Evolutionary conservation across 2,888 invertebrate species (phyloP).

Genomic region (Lacanobia wlatinum): DNA sequence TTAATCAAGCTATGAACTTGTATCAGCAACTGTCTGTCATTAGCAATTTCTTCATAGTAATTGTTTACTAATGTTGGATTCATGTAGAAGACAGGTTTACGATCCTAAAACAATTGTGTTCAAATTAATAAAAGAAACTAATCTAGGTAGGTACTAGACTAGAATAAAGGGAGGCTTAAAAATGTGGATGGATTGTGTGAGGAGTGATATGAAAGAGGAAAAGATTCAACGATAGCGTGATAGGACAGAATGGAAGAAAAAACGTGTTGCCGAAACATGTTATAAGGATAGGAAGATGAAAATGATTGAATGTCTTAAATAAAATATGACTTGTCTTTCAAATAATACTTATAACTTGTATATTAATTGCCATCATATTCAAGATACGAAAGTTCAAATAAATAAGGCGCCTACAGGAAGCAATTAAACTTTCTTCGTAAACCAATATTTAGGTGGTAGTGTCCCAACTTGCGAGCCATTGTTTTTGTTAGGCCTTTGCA

Average conservation of each 20-base stretch:
- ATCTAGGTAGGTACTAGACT: too few species aligned
- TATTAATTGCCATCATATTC: background rate
- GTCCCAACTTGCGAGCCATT: constrained; percentile 14
- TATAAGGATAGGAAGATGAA: too few species aligned
- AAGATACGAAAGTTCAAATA: constrained; percentile 5
- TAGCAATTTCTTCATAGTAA: constrained; percentile 45
- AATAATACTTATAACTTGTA: background rate
- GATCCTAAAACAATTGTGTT: constrained; percentile 56
- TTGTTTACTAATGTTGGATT: constrained; percentile 57
- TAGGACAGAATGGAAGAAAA: too few species aligned
- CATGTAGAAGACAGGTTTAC: constrained; percentile 66
- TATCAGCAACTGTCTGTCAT: constrained; percentile 58
- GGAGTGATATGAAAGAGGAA: too few species aligned
- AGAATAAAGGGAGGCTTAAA: too few species aligned
- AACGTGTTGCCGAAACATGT: too few species aligned
- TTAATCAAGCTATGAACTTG: constrained; percentile 58
- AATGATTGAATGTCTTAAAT: too few species aligned
- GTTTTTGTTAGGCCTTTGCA: constrained; percentile 37
- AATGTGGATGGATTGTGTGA: too few species aligned
- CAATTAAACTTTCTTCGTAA: constrained; percentile 48
- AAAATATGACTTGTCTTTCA: too few species aligned
- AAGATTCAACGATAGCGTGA: too few species aligned
- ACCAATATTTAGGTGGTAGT: constrained; percentile 37
- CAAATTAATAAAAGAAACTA: too few species aligned
- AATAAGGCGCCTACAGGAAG: constrained; percentile 22